phyloP scores from a whole-genome alignment of 2,113 vertebrate species.

The Lontra canadensis region DNA sequence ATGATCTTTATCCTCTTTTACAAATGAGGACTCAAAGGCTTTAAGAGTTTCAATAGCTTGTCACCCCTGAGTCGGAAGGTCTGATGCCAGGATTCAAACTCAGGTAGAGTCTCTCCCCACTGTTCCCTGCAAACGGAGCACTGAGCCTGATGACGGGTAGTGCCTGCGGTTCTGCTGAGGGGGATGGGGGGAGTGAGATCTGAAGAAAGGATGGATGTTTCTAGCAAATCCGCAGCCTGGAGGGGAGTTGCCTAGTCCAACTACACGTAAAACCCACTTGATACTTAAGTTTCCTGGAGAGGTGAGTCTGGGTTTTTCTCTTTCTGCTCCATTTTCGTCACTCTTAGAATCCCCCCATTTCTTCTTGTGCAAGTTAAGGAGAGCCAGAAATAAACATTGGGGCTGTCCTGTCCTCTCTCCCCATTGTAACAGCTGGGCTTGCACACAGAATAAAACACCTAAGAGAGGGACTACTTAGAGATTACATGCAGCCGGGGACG shows the following conservation, averaged over 20 bases:
- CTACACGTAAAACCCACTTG: not conserved
- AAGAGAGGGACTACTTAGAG: not conserved
- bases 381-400: not conserved
- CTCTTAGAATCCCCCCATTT: not conserved
- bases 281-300: not conserved
- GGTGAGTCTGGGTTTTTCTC: not conserved
- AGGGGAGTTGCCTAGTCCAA: not conserved
- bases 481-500: not conserved
- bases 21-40: not conserved
- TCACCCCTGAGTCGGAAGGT: not conserved
- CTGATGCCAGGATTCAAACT: not conserved
- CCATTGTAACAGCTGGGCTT: not conserved
- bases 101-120: not conserved
- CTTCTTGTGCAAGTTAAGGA: not conserved
- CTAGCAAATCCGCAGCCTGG: not conserved
- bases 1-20: not conserved
- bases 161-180: fast-evolving
- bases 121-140: not conserved
- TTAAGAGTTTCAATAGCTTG: not conserved
- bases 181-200: too few relatives aligned
- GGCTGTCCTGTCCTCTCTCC: not conserved
- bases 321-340: not conserved
- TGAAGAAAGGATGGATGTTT: not conserved
- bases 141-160: too few relatives aligned
- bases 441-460: not conserved